Evolutionary conservation across 2,797 vertebrate species (phyloP), one percentile per base, ranked within the genome.

Genomic region (Takifugu ocellatus): DNA sequence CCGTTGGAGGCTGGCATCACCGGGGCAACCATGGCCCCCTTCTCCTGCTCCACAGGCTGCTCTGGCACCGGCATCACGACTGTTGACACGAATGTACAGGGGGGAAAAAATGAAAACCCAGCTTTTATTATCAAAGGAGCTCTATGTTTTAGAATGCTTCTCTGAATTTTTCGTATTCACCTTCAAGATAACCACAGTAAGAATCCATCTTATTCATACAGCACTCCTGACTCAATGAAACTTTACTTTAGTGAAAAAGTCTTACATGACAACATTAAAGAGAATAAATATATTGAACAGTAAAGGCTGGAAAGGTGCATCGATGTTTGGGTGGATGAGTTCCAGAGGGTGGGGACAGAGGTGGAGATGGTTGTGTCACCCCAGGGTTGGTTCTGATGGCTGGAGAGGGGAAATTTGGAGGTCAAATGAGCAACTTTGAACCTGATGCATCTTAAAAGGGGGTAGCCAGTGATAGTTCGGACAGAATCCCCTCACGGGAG

Each of bases 11-110:
- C 85, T 67, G 92, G 93, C 80, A 97, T 84, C 68, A 94, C 93
- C 2, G 96, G 94, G 79, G 93, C 94, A 53, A 97, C 91, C 87
- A 93, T 93, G 85, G 91, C 94, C 79, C 92, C 92, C 84, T 98
- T 98, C 74, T 97, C 95, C 59, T 94, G 93, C 84, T 94, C 94
- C 8, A 93, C 91, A 70, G 95, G 92, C 77, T 98, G 96, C 61
- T 98, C 96, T 81, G 96, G 97, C 84, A 99, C 96, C 71, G 97
- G 97, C 97, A 99, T 99, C 79, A 87, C 89, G 92, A 25, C 70
- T 15, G 51, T 68, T 50, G 85, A 64, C 24, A 81, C 17, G 7
- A 55, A 46, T 51, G 47, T 21, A 44, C 17, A 25, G 27, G 24
- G 52, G 12, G n/a, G 12, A 51, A 59, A n/a, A 44, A 44, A 44